Evolutionary conservation across 2,797 vertebrate species (phyloP).

Genomic region (Myotis vivesi): DNA sequence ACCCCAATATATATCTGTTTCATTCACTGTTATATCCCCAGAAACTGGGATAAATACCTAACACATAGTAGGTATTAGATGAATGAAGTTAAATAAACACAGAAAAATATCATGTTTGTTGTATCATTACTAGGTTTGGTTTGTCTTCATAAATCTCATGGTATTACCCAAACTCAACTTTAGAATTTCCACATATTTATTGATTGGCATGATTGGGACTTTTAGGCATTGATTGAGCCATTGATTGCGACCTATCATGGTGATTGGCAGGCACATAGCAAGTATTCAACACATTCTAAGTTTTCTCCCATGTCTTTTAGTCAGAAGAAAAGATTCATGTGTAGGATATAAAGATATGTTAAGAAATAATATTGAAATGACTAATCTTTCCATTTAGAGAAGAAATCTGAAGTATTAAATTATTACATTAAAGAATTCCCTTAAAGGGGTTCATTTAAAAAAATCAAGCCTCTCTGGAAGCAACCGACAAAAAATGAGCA

Average conservation of each 20-base stretch:
- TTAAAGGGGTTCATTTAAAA: not conserved
- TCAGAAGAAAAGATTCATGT: not conserved
- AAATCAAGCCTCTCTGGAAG: not conserved
- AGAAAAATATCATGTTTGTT: not conserved
- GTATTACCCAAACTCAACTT: not conserved
- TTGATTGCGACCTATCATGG: not conserved
- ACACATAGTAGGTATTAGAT: not conserved
- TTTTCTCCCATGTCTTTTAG: not conserved
- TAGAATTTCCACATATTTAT: not conserved
- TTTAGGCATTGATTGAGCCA: not conserved
- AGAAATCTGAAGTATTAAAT: conserved; percentile 16
- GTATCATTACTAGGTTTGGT: not conserved
- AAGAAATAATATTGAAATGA: not conserved
- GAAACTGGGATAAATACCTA: not conserved
- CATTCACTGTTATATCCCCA: not conserved
- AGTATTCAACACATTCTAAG: not conserved
- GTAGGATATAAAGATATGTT: not conserved
- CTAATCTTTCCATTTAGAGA: conserved; percentile 7
- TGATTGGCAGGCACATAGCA: not conserved
- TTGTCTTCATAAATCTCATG: not conserved
- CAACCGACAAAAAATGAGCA: not conserved
- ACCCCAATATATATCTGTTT: not conserved
- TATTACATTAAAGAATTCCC: conserved; percentile 33
- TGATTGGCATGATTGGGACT: not conserved
- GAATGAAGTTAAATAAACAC: not conserved